Base-by-base conservation (phyloP, 2,113 vertebrate species). In the Ellobius talpinus region DNA sequence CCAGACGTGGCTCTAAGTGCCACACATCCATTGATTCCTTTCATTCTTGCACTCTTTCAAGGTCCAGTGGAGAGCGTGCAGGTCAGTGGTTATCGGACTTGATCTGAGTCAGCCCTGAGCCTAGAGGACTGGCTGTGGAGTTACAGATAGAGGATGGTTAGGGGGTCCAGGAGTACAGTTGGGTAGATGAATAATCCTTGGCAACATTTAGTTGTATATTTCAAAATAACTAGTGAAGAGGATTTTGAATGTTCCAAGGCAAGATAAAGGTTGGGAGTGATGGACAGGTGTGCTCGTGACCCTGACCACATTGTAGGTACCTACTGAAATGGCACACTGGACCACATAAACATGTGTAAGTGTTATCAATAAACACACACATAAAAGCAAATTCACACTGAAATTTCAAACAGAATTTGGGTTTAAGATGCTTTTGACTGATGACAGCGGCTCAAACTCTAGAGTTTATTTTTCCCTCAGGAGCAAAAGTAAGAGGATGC, bases 351-450 rank as follows among this genome's bases (percentile, higher is more conserved):
- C n/a, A 42, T 42, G 11, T 65, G 9, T 45, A 63, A 50, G n/a
- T 65, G 11, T 17, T 82, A 52, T 90, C 29, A 66, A 36, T n/a
- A 76, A 94, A 55, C 11, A 55, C 29, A 42, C 77, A 90, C 33
- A 61, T 72, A 65, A 76, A 39, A 86, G 12, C 65, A 90, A 76
- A 55, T 87, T 55, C 31, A 65, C 26, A 36, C 17, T 55, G 0
- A 58, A 4, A 33, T 87, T 95, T 93, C 82, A 88, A 74, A 61
- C 33, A 33, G 39, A 24, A 58, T 87, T 96, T 92, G 7, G 24
- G 7, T 29, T 88, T 89, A n/a, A 13, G 63, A 42, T 96, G 58
- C 36, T 84, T 92, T 90, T 3, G 50, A 39, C 52, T 52, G 4
- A 36, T 65, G 26, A 31, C 5, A 33, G 78, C 47, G 33, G 16